Conservation (phyloP, 2,888 invertebrate species). For the Drosophila falleni region DNA sequence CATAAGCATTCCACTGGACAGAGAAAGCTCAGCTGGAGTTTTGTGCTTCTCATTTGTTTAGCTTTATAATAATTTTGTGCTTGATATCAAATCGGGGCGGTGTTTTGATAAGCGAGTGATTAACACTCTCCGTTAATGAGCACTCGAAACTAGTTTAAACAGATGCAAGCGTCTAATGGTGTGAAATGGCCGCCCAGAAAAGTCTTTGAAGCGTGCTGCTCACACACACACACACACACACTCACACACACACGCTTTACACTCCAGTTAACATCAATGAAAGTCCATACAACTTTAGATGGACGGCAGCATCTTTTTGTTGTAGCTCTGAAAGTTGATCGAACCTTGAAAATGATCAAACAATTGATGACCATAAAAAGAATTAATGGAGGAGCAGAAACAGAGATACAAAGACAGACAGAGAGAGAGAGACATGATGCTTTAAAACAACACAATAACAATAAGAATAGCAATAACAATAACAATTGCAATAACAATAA, state of each 20-base stretch:
- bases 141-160: constrained; percentile 43
- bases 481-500: constrained; percentile 14
- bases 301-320: constrained; percentile 31
- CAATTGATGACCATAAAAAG: constrained; percentile 48
- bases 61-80: constrained; percentile 6
- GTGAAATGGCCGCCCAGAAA: constrained; percentile 54
- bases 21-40: constrained; percentile 49
- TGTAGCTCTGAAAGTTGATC: constrained; percentile 64
- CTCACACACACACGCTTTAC: constrained; percentile 33
- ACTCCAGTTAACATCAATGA: constrained; percentile 63
- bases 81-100: constrained; percentile 23
- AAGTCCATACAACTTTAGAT: constrained; percentile 31
- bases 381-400: constrained; percentile 21
- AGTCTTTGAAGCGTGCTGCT: constrained; percentile 65
- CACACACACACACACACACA: constrained; percentile 15
- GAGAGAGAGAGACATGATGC: constrained; percentile 8
- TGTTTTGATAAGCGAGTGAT: constrained; percentile 62
- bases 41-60: constrained; percentile 1
- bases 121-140: constrained; percentile 54
- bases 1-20: constrained; percentile 13
- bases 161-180: constrained; percentile 50
- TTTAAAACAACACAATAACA: constrained; percentile 37
- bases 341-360: constrained; percentile 71
- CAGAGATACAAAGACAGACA: neutral
- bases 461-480: constrained; percentile 21